Conservation (phyloP, 2,113 vertebrate genomes). For the Motacilla tschutschensis region DNA sequence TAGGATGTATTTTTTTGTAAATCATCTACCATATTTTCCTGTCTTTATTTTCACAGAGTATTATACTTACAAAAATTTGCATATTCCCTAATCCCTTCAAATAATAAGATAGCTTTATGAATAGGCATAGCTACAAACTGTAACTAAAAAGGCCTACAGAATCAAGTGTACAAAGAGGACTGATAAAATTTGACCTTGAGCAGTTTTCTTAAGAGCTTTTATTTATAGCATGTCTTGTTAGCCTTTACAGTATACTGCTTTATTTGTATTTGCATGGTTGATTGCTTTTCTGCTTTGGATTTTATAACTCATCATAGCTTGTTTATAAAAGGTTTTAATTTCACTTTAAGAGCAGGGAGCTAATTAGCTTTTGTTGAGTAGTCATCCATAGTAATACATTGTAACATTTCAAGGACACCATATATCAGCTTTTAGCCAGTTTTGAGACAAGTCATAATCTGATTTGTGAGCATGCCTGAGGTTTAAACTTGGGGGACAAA, state of each 20-base stretch:
- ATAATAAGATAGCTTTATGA: not conserved
- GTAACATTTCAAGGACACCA: conserved; percentile 7
- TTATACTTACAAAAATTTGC: not conserved
- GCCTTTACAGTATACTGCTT: conserved; percentile 1
- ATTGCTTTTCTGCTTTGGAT: conserved; percentile 29
- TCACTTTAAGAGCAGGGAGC: not conserved
- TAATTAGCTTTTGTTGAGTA: not conserved
- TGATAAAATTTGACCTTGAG: conserved; percentile 36
- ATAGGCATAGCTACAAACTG: not conserved
- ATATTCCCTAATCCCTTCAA: not conserved
- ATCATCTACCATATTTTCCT: not conserved
- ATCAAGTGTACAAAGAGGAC: not conserved
- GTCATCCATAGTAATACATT: conserved; percentile 1
- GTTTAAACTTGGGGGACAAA: not conserved
- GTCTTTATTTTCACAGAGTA: not conserved
- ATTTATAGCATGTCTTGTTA: conserved; percentile 45
- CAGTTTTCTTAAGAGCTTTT: conserved; percentile 21
- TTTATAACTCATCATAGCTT: conserved; percentile 18
- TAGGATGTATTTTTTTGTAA: not conserved
- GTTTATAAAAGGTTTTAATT: conserved; percentile 41
- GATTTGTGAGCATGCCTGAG: not conserved
- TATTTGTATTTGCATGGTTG: conserved; percentile 40
- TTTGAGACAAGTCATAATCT: not conserved
- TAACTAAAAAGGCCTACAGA: not conserved
- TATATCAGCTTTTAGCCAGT: not conserved